Percentiles rank a stretch among this genome's conserved stretches.
These are phyloP conservation scores for Tachysurus fulvidraco DNA, from an alignment of 2,113 vertebrate species.

Conservation along the genomic window DNA sequence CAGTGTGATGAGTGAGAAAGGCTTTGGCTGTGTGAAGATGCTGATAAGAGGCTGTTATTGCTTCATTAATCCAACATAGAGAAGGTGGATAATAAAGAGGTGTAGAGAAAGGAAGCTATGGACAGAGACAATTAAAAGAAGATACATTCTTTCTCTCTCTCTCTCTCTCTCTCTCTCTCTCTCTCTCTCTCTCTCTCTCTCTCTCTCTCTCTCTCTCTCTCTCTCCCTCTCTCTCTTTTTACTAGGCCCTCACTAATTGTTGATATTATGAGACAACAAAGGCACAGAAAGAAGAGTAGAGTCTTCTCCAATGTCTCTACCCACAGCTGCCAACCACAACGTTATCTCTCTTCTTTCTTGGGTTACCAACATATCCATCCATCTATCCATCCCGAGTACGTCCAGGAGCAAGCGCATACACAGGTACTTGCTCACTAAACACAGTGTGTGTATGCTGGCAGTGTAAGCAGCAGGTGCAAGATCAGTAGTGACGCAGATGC, in stretches of 20 bases:
- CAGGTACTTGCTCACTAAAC: background rate
- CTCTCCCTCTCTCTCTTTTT: too few species aligned
- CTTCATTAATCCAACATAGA: conserved; percentile 1
- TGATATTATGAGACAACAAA: conserved; percentile 51
- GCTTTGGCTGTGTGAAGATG: conserved; percentile 12
- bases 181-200: background rate
- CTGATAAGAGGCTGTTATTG: conserved; percentile 16
- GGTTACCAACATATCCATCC: conserved; percentile 41
- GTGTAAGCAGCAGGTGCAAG: conserved; percentile 21
- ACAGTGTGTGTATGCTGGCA: background rate
- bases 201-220: background rate
- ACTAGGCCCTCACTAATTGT: background rate
- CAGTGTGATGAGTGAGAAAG: background rate
- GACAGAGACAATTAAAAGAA: conserved; percentile 33
- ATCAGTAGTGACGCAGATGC: conserved; percentile 20
- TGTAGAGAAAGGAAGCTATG: conserved; percentile 21
- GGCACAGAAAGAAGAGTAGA: conserved; percentile 39
- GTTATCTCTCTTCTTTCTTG: conserved; percentile 40
- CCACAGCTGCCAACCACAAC: conserved; percentile 43
- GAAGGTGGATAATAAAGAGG: conserved; percentile 17
- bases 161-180: background rate
- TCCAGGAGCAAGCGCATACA: conserved; percentile 11
- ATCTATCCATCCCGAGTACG: conserved; percentile 6
- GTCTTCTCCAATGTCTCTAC: conserved; percentile 40
- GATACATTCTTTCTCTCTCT: too few species aligned